Evolutionary conservation across 2,113 vertebrate species (phyloP), one percentile per base, ranked within the genome.

Genomic region (Sinocyclocheilus rhinocerous): DNA sequence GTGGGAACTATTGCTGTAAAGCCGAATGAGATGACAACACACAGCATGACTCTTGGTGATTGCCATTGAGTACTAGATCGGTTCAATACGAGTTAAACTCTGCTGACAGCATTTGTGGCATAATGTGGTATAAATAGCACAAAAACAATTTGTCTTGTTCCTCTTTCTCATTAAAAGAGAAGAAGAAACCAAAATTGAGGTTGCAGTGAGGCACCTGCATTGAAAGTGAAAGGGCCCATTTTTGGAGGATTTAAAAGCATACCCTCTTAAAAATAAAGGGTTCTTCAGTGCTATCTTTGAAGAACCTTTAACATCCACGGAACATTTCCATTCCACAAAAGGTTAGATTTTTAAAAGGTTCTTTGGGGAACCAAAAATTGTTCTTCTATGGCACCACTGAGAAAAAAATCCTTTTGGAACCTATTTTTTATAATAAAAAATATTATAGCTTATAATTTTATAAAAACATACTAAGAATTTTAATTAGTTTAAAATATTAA

Each of bases 1-100:
- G 8, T 76, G 83, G 83, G 73, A 77, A 75, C 57, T 7, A 65
- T 65, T 63, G 76, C 45, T 39, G 13, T 79, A 69, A 85, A 85
- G 24, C 36, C 4, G 36, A 22, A 52, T 4, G 52, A 76, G 24
- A 65, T 76, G 83, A 84, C 55, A 84, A 84, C 73, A 85, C 39
- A 76, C 45, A 48, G 57, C 10, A 22, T 76, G 13, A 42, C 11
- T 70, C 26, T 48, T 55, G 22, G 10, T n/a, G 26, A 18, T 16
- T 78, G 13, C 22, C 18, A 24, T 69, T 16, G 6, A 77, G 39
- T 36, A 4, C 50, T 33, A 76, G 45, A 13, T 48, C 61, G 29
- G 50, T 63, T 76, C 12, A 85, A 48, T 18, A n/a, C 20, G 4
- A 22, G 36, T 72, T 72, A 12, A 42, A 72, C 36, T 39, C 4